Conservation (phyloP, 2,113 vertebrate genomes). For the Nestor notabilis region DNA sequence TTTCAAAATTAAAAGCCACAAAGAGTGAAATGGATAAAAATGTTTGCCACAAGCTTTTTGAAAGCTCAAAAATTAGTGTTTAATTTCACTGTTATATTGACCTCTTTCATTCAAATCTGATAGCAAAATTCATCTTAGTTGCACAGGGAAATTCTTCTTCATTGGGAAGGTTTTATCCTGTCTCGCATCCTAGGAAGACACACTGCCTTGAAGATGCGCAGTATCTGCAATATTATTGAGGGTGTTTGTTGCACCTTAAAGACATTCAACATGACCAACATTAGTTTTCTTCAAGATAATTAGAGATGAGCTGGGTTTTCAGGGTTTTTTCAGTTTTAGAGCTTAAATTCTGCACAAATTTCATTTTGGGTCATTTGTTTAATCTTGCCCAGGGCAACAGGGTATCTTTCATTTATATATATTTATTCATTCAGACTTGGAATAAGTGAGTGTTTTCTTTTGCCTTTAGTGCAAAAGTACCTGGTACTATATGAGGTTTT, state of each 20-base stretch:
- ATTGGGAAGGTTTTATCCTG: neutral
- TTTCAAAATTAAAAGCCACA: neutral
- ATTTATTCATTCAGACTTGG: neutral
- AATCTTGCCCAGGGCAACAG: neutral
- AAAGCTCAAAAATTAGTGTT: neutral
- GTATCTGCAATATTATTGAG: neutral
- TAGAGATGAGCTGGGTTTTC: neutral
- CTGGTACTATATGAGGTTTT: neutral
- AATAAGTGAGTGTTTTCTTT: neutral
- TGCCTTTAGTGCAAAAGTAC: neutral
- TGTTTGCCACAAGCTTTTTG: neutral
- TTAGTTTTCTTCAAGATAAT: neutral
- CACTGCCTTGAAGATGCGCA: neutral
- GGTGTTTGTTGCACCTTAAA: neutral
- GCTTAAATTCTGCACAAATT: neutral
- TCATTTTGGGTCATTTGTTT: neutral
- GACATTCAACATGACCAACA: neutral
- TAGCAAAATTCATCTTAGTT: neutral
- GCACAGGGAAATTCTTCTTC: neutral
- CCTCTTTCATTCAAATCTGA: neutral
- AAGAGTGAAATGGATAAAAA: neutral
- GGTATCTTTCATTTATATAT: neutral
- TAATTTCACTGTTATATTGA: neutral
- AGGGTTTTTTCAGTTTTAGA: neutral
- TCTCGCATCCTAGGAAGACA: neutral